Percentiles rank a stretch among this genome's conserved stretches.
Evolutionary conservation across 1,140 invertebrate species (phyloP).

Genomic region (Drosophila subpulchrella): DNA sequence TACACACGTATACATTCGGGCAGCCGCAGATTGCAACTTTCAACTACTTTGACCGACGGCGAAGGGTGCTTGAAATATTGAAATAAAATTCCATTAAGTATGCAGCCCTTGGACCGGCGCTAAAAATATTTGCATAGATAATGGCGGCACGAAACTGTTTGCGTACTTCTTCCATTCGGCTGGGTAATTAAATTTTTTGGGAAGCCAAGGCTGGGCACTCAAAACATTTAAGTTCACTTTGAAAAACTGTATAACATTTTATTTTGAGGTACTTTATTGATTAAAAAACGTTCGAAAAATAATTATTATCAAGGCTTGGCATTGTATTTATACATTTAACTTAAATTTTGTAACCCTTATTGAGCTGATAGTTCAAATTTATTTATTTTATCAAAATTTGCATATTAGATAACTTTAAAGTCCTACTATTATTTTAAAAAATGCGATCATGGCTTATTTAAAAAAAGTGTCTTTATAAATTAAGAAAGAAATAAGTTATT

Average conservation of each 20-base stretch:
- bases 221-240: background rate
- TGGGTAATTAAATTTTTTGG: constrained; percentile 65
- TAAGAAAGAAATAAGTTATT: background rate
- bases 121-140: constrained; percentile 72
- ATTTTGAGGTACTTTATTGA: background rate
- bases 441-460: no score
- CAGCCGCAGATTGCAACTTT: constrained; percentile 55
- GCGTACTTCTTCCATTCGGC: constrained; percentile 37
- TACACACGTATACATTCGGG: constrained; percentile 12
- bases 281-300: no score
- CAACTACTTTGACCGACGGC: constrained; percentile 44
- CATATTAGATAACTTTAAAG: no score
- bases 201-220: background rate
- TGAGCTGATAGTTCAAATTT: no score
- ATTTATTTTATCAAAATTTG: no score
- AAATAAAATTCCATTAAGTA: constrained; percentile 71
- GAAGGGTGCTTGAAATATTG: constrained; percentile 64
- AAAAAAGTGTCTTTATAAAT: no score
- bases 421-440: no score
- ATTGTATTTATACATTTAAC: no score
- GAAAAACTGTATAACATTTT: background rate
- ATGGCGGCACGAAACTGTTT: constrained; percentile 54
- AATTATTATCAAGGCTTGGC: no score
- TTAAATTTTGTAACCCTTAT: no score
- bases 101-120: constrained; percentile 14